Percentiles rank a stretch among this genome's conserved stretches.
Conservation (phyloP, 1,140 invertebrate genomes). For the Triops cancriformis region DNA sequence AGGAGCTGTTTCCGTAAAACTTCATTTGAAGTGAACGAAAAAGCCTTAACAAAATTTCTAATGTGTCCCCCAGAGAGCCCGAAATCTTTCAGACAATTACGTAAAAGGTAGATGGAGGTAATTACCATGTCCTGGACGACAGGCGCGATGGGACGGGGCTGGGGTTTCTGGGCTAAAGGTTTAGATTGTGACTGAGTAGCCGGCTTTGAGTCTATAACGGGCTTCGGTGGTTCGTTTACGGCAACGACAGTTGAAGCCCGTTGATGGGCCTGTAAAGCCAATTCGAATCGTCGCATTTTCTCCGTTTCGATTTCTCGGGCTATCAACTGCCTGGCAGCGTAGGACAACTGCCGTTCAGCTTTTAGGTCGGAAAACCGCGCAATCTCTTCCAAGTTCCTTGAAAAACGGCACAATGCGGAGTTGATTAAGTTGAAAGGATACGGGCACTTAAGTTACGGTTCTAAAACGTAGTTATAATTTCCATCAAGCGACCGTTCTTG, state of each 20-base stretch:
- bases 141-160: not conserved
- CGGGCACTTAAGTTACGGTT: slow-evolving; percentile 55
- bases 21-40: no score
- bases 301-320: slow-evolving; percentile 65
- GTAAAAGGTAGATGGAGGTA: not conserved
- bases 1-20: no score
- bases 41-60: no score
- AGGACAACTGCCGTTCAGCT: slow-evolving; percentile 43
- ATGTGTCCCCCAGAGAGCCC: no score
- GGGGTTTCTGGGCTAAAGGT: not conserved
- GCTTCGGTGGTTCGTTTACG: slow-evolving; percentile 6
- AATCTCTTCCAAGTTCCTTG: slow-evolving; percentile 47
- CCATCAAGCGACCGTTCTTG: slow-evolving; percentile 71
- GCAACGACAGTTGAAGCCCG: slow-evolving; percentile 18
- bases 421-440: not conserved
- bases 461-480: slow-evolving; percentile 66
- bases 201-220: slow-evolving; percentile 14
- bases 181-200: not conserved
- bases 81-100: not conserved
- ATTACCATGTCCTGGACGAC: not conserved
- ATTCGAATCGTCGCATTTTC: slow-evolving; percentile 51
- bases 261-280: slow-evolving; percentile 25
- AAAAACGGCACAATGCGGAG: slow-evolving; percentile 30
- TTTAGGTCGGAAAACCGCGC: slow-evolving; percentile 41
- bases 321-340: slow-evolving; percentile 66